Evolutionary conservation across 2,888 invertebrate species (phyloP).

Genomic region (Polydrusus tereticollis): DNA sequence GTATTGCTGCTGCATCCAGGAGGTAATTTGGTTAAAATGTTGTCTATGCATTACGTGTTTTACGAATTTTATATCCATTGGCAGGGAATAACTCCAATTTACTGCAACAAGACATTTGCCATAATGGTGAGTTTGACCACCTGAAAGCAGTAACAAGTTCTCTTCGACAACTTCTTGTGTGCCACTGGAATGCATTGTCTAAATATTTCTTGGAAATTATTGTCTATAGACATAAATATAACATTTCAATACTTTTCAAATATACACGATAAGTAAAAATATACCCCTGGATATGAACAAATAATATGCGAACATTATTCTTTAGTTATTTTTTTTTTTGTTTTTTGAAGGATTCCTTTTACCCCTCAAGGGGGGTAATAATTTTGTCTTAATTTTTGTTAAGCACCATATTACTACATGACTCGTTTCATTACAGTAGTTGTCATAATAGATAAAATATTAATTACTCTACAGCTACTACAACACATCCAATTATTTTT

Average conservation of each 20-base stretch:
- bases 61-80: no score
- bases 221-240: constrained; percentile 46
- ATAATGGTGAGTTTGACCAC: no score
- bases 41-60: no score
- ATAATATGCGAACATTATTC: constrained; percentile 30
- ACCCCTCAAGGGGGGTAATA: neutral
- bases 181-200: constrained; percentile 43
- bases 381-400: neutral
- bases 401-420: constrained; percentile 1
- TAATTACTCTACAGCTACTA: constrained; percentile 7
- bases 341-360: neutral
- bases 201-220: constrained; percentile 37
- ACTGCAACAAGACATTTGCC: no score
- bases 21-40: no score
- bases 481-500: neutral
- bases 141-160: neutral
- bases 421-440: neutral
- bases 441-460: neutral
- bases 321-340: constrained; percentile 14
- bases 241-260: constrained; percentile 31
- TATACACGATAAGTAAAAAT: constrained; percentile 34
- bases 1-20: no score
- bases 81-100: no score
- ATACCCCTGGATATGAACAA: constrained; percentile 41
- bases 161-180: constrained; percentile 24